A percentile compares a stretch with the other conserved stretches of the same genome.
These are phyloP conservation scores for Arvicanthis niloticus DNA, from an alignment of 2,113 vertebrate genomes.

Conservation along the genomic window DNA sequence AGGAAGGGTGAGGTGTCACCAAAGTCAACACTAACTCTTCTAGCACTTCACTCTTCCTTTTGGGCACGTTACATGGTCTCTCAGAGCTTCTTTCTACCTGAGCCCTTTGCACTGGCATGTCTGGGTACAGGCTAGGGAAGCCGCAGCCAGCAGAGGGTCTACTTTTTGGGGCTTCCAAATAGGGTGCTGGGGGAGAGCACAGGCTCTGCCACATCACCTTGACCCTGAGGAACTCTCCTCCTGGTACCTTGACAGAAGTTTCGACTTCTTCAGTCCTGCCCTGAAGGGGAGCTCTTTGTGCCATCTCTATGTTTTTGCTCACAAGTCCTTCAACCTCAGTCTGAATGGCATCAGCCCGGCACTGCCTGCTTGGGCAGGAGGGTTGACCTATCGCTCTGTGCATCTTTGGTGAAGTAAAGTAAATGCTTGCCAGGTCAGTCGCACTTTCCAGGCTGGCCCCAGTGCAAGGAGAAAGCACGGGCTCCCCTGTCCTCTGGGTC, in stretches of 20 bases:
- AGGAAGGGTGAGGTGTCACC: no score
- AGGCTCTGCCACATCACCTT: accelerated
- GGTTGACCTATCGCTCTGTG: background rate
- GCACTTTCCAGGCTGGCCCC: background rate
- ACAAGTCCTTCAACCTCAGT: background rate
- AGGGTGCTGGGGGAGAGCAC: background rate
- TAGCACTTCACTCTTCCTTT: background rate
- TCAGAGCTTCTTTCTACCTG: background rate
- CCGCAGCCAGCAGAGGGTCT: background rate
- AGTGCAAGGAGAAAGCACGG: background rate
- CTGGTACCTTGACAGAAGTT: background rate
- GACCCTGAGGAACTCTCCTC: background rate
- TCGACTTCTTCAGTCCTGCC: background rate
- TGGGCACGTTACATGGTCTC: background rate
- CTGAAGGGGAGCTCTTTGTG: background rate
- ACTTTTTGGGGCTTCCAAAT: background rate
- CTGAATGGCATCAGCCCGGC: accelerated
- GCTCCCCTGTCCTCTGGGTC: background rate
- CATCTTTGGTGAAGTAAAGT: constrained; percentile 8
- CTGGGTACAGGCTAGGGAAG: background rate
- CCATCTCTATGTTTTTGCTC: background rate
- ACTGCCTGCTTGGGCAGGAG: background rate
- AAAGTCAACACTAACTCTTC: accelerated
- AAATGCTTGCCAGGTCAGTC: background rate
- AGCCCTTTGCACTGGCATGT: background rate